Conservation (phyloP, 2,797 vertebrate species). For the Pagetopsis macropterus region DNA sequence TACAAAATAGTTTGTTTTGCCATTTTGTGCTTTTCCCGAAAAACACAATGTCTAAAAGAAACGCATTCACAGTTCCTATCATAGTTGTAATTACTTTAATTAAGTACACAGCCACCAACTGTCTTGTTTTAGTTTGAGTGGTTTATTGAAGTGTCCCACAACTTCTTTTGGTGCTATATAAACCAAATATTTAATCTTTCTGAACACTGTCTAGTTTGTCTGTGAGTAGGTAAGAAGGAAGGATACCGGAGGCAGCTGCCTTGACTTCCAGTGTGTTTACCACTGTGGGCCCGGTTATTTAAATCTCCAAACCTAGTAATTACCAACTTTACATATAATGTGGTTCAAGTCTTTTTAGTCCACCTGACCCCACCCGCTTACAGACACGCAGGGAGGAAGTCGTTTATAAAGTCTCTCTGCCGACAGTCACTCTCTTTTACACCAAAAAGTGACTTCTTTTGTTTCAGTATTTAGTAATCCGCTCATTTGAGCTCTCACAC, state of each 20-base stretch:
- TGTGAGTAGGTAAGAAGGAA: constrained; percentile 47
- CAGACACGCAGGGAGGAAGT: constrained; percentile 44
- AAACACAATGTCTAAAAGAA: background rate
- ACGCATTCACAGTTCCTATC: constrained; percentile 14
- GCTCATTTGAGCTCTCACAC: constrained; percentile 2
- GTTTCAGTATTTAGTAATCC: constrained; percentile 6
- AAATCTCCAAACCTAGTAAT: constrained; percentile 77
- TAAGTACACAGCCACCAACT: constrained; percentile 15
- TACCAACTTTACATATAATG: constrained; percentile 80
- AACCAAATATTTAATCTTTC: constrained; percentile 57
- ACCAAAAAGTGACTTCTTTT: constrained; percentile 8
- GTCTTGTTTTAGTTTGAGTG: constrained; percentile 12
- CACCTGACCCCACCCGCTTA: constrained; percentile 78
- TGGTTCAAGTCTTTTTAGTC: constrained; percentile 74
- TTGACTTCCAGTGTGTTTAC: constrained; percentile 73
- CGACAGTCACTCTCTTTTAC: constrained; percentile 14
- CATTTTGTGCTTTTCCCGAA: background rate
- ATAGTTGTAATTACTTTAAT: constrained; percentile 8
- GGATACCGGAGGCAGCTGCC: constrained; percentile 62
- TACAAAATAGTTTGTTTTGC: background rate
- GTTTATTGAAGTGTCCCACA: constrained; percentile 19
- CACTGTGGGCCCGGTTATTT: constrained; percentile 78
- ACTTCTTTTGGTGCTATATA: constrained; percentile 25
- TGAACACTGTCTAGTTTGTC: constrained; percentile 41
- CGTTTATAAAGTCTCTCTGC: constrained; percentile 26